Evolutionary conservation across 2,113 vertebrate genomes (phyloP).

Genomic region (Microcebus ravelobensis): DNA sequence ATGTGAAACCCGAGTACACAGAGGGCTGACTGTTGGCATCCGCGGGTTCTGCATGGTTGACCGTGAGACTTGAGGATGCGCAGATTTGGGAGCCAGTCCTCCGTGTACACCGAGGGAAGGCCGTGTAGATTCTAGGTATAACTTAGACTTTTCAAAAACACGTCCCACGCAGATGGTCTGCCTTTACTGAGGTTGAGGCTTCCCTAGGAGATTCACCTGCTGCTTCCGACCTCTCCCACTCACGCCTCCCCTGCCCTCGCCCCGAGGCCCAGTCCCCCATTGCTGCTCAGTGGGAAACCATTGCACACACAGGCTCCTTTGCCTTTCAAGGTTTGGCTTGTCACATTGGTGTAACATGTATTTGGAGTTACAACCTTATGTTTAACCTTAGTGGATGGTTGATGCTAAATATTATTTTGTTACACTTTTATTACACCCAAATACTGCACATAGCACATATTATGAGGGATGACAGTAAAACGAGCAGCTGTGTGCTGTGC

Average conservation of each 20-base stretch:
- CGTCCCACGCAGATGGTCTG: neutral
- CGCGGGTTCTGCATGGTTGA: too few relatives aligned
- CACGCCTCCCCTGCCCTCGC: neutral
- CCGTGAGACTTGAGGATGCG: too few relatives aligned
- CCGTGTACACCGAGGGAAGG: too few relatives aligned
- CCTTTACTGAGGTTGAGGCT: neutral
- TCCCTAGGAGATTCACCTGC: too few relatives aligned
- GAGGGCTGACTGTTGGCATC: too few relatives aligned
- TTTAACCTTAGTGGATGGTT: neutral
- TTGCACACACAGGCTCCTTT: rapidly evolving
- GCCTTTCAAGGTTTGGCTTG: neutral
- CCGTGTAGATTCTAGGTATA: too few relatives aligned
- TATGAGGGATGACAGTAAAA: neutral
- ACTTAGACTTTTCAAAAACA: neutral
- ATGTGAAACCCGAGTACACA: too few relatives aligned
- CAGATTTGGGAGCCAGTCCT: too few relatives aligned
- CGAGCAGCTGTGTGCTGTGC: neutral
- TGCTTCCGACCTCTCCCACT: neutral
- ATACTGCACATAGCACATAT: neutral
- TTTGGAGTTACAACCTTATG: neutral
- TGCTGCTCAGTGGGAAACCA: neutral
- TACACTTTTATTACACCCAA: neutral
- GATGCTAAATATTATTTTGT: neutral
- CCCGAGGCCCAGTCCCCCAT: rapidly evolving
- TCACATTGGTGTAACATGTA: neutral